A percentile compares a stretch with the other conserved stretches of the same genome.
These are phyloP conservation scores for Wasmannia auropunctata DNA, from an alignment of 1,140 invertebrate genomes.

Conservation along the genomic window DNA sequence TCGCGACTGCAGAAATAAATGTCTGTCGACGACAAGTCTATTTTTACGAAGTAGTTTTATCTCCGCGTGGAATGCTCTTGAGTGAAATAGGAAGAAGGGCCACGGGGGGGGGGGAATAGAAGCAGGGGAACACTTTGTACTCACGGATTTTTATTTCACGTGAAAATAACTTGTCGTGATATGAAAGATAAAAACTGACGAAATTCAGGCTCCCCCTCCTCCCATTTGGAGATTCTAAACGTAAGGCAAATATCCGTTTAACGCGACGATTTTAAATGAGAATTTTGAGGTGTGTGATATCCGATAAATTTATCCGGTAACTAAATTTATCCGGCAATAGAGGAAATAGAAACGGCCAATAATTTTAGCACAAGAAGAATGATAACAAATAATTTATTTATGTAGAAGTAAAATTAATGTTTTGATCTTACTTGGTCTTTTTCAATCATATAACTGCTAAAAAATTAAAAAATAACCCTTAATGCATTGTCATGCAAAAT, in stretches of 20 bases:
- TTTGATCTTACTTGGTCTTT: no score
- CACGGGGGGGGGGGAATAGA: no score
- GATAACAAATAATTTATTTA: no score
- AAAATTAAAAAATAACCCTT: no score
- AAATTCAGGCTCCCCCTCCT: background rate
- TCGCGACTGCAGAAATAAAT: slow-evolving; percentile 53
- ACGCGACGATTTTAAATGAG: background rate
- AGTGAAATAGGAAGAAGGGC: background rate
- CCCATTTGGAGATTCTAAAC: background rate
- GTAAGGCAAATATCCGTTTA: background rate
- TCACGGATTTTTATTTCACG: background rate
- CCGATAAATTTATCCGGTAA: background rate
- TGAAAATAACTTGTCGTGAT: background rate
- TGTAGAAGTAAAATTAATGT: no score
- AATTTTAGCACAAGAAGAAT: no score
- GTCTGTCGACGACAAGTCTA: slow-evolving; percentile 49
- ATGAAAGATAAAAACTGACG: background rate
- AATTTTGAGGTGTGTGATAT: no score
- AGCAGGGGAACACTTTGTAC: background rate
- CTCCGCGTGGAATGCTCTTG: background rate
- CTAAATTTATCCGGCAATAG: no score
- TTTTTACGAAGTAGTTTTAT: slow-evolving; percentile 45
- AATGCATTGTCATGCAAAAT: no score
- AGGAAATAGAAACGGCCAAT: no score
- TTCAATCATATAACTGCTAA: no score